Conservation (phyloP, 2,797 vertebrate genomes). For the Vireo griseus region DNA sequence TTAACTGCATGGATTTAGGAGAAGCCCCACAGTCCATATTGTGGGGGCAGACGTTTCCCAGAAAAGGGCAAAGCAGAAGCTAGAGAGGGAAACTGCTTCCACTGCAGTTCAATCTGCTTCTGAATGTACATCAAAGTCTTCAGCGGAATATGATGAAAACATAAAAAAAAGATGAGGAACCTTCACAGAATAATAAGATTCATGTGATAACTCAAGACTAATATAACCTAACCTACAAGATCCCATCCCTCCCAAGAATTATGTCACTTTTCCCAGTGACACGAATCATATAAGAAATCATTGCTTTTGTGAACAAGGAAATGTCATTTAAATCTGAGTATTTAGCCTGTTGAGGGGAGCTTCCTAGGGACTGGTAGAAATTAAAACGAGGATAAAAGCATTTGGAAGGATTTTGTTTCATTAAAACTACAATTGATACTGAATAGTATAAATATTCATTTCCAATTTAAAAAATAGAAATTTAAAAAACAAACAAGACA, state of each 20-base stretch:
- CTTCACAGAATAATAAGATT: constrained; percentile 3
- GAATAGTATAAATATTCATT: neutral
- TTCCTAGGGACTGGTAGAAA: neutral
- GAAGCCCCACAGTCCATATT: neutral
- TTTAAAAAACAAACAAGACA: neutral
- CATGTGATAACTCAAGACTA: neutral
- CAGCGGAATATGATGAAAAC: neutral
- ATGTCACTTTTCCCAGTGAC: neutral
- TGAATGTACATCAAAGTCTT: neutral
- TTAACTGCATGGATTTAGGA: neutral
- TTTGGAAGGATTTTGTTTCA: neutral
- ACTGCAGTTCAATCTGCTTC: neutral
- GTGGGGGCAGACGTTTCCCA: accelerated
- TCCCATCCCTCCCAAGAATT: neutral
- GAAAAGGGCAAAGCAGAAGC: neutral
- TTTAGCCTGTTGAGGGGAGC: neutral
- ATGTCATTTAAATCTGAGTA: neutral
- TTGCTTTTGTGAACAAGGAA: neutral
- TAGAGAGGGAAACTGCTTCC: neutral
- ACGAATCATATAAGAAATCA: neutral
- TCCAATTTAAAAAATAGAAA: neutral
- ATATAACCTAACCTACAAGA: neutral
- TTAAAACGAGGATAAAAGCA: neutral
- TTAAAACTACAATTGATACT: neutral
- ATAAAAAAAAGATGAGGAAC: neutral